phyloP scores from a whole-genome alignment of 2,113 vertebrate genomes.

The Lucifuga dentata region DNA sequence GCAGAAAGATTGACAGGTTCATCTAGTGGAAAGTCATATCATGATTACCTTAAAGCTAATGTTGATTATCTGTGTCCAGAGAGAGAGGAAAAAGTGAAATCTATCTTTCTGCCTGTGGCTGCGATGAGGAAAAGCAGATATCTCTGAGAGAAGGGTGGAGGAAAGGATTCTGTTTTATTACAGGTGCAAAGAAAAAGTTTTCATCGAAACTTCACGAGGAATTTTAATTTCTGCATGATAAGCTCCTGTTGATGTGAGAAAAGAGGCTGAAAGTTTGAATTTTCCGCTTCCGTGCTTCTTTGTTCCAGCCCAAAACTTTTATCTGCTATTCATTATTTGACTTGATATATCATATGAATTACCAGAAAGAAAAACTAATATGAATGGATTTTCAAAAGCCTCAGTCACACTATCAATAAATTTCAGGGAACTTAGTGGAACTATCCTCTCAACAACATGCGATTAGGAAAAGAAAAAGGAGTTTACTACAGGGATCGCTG shows the following conservation, averaged over 20 bases:
- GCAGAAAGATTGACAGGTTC: conserved; percentile 12
- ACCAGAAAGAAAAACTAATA: conserved; percentile 27
- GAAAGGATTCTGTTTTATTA: conserved; percentile 13
- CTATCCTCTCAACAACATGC: conserved; percentile 25
- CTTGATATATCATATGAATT: conserved; percentile 39
- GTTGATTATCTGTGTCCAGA: conserved; percentile 32
- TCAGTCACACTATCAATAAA: conserved; percentile 41
- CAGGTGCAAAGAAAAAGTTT: not conserved
- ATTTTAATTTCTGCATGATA: conserved; percentile 25
- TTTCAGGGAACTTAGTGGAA: conserved; percentile 16
- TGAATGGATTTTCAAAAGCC: conserved; percentile 29
- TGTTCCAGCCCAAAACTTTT: conserved; percentile 29
- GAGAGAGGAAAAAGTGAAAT: conserved; percentile 29
- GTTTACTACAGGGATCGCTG: not conserved
- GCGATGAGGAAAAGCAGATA: conserved; percentile 34
- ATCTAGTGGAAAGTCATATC: not conserved
- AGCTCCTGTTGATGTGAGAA: conserved; percentile 26
- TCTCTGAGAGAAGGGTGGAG: not conserved
- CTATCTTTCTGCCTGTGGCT: conserved; percentile 11
- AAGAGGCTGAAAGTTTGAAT: conserved; percentile 25
- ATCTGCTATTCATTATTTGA: conserved; percentile 44
- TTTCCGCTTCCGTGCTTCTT: conserved; percentile 19
- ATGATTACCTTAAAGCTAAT: conserved; percentile 21
- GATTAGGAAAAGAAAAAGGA: conserved; percentile 20
- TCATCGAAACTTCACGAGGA: conserved; percentile 5